Evolutionary conservation across 2,113 vertebrate species (phyloP).

Genomic region (Microtus montanus): DNA sequence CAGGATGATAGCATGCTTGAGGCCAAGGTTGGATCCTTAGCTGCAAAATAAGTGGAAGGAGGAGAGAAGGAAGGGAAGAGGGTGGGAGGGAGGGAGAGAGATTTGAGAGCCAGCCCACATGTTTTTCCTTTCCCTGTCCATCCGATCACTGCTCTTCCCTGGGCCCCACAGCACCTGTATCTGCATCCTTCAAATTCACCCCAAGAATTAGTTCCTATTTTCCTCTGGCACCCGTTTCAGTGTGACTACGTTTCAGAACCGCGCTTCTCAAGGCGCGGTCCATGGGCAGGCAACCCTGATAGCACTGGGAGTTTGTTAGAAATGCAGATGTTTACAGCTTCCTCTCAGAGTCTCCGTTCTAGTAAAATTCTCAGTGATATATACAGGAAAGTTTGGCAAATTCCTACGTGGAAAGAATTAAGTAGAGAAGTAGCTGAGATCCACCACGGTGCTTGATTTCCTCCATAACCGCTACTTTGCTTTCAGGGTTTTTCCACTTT

Average conservation of each 20-base stretch:
- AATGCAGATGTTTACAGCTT: neutral
- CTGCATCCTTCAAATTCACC: neutral
- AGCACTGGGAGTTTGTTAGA: neutral
- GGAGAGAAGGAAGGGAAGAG: neutral
- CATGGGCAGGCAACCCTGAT: neutral
- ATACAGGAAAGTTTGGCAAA: neutral
- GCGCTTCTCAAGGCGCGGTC: neutral
- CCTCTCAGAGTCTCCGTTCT: neutral
- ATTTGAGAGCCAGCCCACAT: neutral
- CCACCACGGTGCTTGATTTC: neutral
- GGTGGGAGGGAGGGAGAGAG: neutral
- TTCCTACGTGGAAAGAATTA: conserved; percentile 1
- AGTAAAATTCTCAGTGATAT: neutral
- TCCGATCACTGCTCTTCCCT: neutral
- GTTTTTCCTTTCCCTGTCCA: neutral
- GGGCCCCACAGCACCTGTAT: neutral
- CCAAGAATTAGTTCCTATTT: neutral
- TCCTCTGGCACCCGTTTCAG: neutral
- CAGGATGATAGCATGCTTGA: neutral
- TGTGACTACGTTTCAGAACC: neutral
- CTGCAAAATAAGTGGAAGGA: neutral
- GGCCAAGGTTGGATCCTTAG: neutral
- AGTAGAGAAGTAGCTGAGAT: neutral
- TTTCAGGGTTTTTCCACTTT: neutral
- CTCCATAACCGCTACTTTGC: neutral